These are phyloP conservation scores for Nesogale talazaci DNA, from an alignment of 2,113 vertebrate species.

Conservation along the genomic window DNA sequence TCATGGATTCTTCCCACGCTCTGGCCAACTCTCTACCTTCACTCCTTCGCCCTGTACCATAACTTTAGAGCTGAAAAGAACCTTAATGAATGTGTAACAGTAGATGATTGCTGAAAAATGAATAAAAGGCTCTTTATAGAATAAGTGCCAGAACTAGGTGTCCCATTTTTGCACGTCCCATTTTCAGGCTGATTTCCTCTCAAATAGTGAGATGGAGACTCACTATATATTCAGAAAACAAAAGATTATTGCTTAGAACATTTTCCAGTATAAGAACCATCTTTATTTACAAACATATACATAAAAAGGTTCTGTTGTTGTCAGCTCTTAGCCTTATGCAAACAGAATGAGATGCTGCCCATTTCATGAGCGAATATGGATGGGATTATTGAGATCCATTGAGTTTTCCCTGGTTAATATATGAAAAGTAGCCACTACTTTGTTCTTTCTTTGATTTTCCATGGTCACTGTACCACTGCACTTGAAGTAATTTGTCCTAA, in stretches of 20 bases:
- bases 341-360: neutral
- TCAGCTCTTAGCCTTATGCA: neutral
- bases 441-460: neutral
- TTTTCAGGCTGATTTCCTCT: neutral
- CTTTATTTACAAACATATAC: neutral
- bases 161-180: accelerated
- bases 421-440: neutral
- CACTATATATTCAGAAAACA: neutral
- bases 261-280: neutral
- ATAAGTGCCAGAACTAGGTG: too few species aligned
- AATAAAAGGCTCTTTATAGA: neutral
- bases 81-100: neutral
- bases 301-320: neutral
- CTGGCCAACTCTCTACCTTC: too few species aligned
- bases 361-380: neutral
- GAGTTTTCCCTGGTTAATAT: neutral
- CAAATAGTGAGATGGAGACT: neutral
- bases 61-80: neutral
- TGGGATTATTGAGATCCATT: neutral
- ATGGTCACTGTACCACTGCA: neutral
- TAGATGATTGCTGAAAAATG: neutral
- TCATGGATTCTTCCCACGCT: too few species aligned
- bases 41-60: too few species aligned
- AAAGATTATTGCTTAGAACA: neutral
- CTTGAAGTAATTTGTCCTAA: neutral